Base-by-base conservation (phyloP, 53 echinoderm and acorn worm genomes). In the Hippasteria phrygiana region DNA sequence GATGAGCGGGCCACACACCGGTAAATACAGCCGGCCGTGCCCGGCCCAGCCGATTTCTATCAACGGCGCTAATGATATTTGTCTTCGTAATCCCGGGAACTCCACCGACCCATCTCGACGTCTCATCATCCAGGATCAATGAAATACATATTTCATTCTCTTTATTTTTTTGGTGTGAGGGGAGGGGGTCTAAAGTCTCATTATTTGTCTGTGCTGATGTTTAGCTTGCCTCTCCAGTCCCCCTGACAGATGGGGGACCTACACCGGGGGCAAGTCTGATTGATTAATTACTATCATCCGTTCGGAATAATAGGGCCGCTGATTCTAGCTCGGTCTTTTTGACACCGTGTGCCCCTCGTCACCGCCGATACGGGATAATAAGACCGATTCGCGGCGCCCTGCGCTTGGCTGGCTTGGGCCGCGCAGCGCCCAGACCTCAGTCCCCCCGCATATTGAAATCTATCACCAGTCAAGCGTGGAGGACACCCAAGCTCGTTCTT, bases 201-300 rank as follows among this genome's bases (percentile, higher is more conserved):
- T 59, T 59, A 59, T 59, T 59, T 59, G n/a, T 59, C 46, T 22
- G 1, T 26, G 26, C 17, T 22, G 59, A n/a, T 59, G 59, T 22
- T 26, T 8, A 18, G 17, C 18, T 18, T 59, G 26, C 8, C n/a
- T 26, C 26, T 59, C 26, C 26, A 26, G 59, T 59, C 36, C 43
- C 62, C 79, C 40, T 81, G 81, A 81, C 81, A 81, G 81, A 81
- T 81, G 81, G 81, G 81, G 22, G 0, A 12, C 7, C n/a, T 38
- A 43, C 62, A 42, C n/a, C 43, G 14, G 65, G 65, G 66, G 35
- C 43, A 27, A 81, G 81, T 28, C 55, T 63, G 81, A 81, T 81
- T 81, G 81, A 81, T 81, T 81, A 81, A 81, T 81, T 81, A 81
- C 65, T 62, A 64, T 59, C 81, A 42, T 81, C 81, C 45, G 65